Evolutionary conservation across 2,113 vertebrate genomes (phyloP).

Genomic region (Orthonyx spaldingii): DNA sequence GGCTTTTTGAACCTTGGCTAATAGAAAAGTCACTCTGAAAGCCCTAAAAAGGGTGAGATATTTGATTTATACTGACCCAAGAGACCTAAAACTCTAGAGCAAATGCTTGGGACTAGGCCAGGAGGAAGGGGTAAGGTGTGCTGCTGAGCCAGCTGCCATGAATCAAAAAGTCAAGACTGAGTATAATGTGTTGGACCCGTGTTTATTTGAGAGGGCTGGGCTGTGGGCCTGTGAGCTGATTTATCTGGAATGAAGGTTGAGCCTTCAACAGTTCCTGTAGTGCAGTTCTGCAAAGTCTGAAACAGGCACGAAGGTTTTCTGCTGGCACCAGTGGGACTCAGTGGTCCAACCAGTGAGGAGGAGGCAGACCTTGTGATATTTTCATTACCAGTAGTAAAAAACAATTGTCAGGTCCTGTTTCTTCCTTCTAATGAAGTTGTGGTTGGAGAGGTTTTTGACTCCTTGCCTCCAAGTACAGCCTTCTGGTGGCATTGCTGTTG

Average conservation of each 20-base stretch:
- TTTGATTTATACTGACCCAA: neutral
- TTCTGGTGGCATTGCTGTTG: neutral
- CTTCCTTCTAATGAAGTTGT: neutral
- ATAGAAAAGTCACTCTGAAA: neutral
- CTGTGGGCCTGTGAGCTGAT: neutral
- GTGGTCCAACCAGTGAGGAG: neutral
- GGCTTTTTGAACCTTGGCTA: neutral
- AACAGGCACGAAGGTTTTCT: neutral
- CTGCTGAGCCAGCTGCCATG: too few relatives aligned
- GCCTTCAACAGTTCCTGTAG: rapidly evolving
- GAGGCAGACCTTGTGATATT: neutral
- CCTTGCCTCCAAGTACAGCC: neutral
- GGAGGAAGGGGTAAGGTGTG: neutral
- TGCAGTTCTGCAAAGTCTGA: neutral
- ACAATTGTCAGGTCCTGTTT: rapidly evolving
- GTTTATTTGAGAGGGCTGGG: neutral
- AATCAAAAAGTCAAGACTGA: neutral
- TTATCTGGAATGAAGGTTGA: rapidly evolving
- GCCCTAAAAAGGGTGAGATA: neutral
- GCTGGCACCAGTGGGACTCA: rapidly evolving
- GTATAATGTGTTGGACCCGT: rapidly evolving
- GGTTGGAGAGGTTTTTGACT: neutral
- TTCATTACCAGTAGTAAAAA: neutral
- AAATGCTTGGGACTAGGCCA: neutral
- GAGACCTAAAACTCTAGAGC: neutral